Evolutionary conservation across 2,888 invertebrate species (phyloP).

Genomic region (Harmothoe impar): DNA sequence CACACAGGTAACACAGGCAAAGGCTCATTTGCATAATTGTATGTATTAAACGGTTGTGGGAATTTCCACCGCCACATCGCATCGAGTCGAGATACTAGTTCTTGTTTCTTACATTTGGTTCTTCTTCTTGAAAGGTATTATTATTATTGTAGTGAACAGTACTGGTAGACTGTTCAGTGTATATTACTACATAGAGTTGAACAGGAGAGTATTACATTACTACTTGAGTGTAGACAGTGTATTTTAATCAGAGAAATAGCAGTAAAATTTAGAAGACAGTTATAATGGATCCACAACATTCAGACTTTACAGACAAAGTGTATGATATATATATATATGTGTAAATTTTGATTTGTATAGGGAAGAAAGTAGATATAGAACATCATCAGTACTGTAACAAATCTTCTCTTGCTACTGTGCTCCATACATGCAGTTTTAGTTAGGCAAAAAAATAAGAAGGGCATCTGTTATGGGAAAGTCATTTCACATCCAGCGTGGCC

Average conservation of each 20-base stretch:
- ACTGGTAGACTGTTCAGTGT: neutral
- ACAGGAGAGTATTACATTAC: neutral
- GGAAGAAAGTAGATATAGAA: constrained; percentile 20
- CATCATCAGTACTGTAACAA: constrained; percentile 22
- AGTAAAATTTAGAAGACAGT: constrained; percentile 28
- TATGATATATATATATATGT: too few species aligned
- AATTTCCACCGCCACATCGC: too few species aligned
- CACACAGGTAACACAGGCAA: neutral
- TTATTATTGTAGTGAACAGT: neutral
- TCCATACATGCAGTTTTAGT: constrained; percentile 57
- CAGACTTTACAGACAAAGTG: constrained; percentile 37
- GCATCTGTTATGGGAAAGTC: constrained; percentile 50
- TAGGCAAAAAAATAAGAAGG: constrained; percentile 14
- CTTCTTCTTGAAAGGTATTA: neutral
- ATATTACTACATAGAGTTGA: neutral
- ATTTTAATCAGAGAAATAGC: neutral
- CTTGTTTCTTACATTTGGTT: neutral
- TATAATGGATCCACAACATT: constrained; percentile 25
- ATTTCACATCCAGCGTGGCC: neutral
- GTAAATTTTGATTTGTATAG: neutral
- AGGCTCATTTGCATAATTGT: neutral
- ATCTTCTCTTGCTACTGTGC: constrained; percentile 41
- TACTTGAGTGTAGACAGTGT: neutral
- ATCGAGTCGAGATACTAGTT: neutral
- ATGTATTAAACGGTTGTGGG: neutral